Base-by-base conservation (phyloP, 2,113 vertebrate species). In the Coptodon bakossiorum region DNA sequence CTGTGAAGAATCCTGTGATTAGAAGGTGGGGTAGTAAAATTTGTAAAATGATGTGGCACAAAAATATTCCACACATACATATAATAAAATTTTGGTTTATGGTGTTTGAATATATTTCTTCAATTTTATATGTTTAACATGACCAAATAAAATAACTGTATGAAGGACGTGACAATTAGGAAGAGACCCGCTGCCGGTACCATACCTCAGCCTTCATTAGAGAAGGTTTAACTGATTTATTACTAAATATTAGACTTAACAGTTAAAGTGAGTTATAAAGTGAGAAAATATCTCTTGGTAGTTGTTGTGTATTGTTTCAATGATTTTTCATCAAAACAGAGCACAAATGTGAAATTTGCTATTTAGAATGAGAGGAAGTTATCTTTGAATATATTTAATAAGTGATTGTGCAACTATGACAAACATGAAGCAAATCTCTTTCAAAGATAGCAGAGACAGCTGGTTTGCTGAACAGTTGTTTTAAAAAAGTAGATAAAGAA, bases 41-140 rank as follows among this genome's bases (percentile, higher is more conserved):
- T 6, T 29, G 43, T 48, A 48, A 19, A 29, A 48, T 29, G 9
- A 48, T 76, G 40, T 73, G 8, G 5, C n/a, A 0, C 5, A 48
- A 17, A 76, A 8, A 22, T 68, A 12, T 38, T 68, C 34, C 19
- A 68, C 6, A 22, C 6, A 5, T n/a, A 66, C 1, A 27, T 4
- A 27, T 27, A 45, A 6, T 24, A 16, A 0, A 0, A 10, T 17
- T 73, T 45, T 1, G 4, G 24, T 17, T 48, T 6, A 17, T 73
- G 38, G 9, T 73, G 22, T 63, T 45, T 54, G 7, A 45, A 48
- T 45, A 48, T 76, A 17, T 76, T 48, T 17, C 0, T 29, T 73
- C 6, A 2, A 29, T 76, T 76, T 76, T 9, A 45, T 10, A 45
- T 40, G 6, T 48, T 29, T 29, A 29, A 10, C 40, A 48, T 7